Conservation (phyloP, 2,888 invertebrate species). For the Parnassius smintheus region DNA sequence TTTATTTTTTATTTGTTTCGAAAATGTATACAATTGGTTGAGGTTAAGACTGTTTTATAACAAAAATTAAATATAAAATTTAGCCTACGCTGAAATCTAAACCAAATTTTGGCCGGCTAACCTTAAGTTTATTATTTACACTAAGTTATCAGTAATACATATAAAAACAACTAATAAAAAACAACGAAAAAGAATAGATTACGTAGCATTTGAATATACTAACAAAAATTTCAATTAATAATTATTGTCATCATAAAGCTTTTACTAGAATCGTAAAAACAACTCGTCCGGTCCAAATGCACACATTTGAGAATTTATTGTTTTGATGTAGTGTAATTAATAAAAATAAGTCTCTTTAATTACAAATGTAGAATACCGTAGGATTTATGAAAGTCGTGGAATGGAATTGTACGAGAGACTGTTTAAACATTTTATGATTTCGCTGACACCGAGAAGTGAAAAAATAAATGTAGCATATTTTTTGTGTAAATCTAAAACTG, state of each 20-base stretch:
- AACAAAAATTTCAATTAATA: constrained; percentile 7
- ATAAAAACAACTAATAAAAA: not conserved
- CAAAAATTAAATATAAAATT: no score
- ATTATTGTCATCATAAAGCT: constrained; percentile 4
- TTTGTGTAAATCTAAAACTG: no score
- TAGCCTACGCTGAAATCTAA: no score
- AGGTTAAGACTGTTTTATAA: no score
- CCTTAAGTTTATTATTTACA: no score
- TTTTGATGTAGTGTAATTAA: constrained; percentile 19
- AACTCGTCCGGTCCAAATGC: constrained; percentile 24
- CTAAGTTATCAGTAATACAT: no score
- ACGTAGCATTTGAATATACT: constrained; percentile 8
- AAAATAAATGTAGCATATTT: not conserved
- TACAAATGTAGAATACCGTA: constrained; percentile 8
- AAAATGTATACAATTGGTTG: no score
- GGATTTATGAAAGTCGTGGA: constrained; percentile 4
- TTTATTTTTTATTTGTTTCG: no score
- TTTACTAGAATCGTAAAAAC: constrained; percentile 16
- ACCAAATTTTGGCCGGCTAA: no score
- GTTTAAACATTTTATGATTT: constrained; percentile 3
- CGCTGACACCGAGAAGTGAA: not conserved
- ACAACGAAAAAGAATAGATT: constrained; percentile 15
- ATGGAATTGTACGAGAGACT: constrained; percentile 9
- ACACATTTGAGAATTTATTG: constrained; percentile 22
- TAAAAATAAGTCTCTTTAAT: constrained; percentile 12